These are phyloP conservation scores for Rhagonycha lutea DNA, from an alignment of 2,888 invertebrate genomes.

Conservation along the genomic window DNA sequence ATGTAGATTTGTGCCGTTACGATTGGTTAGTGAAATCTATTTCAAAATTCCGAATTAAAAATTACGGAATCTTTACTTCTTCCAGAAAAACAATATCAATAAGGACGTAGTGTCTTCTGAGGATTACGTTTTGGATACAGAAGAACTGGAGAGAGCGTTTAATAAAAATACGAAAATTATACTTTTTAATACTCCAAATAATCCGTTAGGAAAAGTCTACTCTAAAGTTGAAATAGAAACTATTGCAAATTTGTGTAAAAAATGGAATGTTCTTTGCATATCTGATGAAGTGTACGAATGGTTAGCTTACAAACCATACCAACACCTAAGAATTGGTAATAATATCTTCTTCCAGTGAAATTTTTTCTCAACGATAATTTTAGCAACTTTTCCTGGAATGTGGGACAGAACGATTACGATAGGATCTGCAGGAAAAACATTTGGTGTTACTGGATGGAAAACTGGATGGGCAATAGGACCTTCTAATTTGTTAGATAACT, in stretches of 20 bases:
- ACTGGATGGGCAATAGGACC: constrained; percentile 97
- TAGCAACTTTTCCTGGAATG: constrained; percentile 92
- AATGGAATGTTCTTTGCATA: constrained; percentile 88
- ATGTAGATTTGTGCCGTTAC: constrained; percentile 84
- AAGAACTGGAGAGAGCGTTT: constrained; percentile 80
- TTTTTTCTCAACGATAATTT: constrained; percentile 18
- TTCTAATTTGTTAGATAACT: constrained; percentile 72
- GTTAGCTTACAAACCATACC: constrained; percentile 82
- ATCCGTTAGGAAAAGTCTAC: constrained; percentile 94
- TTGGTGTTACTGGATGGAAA: constrained; percentile 97
- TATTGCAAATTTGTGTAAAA: constrained; percentile 88
- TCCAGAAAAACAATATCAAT: neutral
- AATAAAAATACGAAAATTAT: constrained; percentile 90
- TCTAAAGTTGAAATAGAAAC: constrained; percentile 68
- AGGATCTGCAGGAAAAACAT: constrained; percentile 97
- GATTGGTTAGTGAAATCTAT: constrained; percentile 65
- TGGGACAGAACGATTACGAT: constrained; percentile 96
- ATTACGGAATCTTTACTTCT: neutral
- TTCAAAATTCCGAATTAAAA: neutral
- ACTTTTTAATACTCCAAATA: constrained; percentile 97
- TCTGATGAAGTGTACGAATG: constrained; percentile 99
- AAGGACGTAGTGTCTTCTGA: constrained; percentile 64
- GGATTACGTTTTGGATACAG: constrained; percentile 87
- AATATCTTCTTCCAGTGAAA: neutral
- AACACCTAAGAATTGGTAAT: constrained; percentile 89